Evolutionary conservation across 2,888 invertebrate genomes (phyloP), one percentile per base, ranked within the genome.

Genomic region (Cephus nigrinus): DNA sequence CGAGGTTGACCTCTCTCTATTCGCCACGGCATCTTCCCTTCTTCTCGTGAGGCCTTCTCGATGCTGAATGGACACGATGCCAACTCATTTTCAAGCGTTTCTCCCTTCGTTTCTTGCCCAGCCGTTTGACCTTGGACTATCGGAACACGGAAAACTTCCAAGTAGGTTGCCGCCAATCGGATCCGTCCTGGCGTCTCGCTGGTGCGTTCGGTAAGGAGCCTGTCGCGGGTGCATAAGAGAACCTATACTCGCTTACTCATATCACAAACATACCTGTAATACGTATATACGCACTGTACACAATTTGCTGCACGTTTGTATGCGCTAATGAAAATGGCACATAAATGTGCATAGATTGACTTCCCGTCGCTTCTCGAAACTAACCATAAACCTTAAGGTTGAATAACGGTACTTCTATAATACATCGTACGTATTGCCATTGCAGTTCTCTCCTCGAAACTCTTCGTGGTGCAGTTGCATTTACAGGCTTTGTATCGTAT

Each of bases 341-440:
- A 4, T 31, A 69, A 31, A 69, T 31, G 69, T 12, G 33, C 31
- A 71, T 33, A 32, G 12, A 71, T 30, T 31, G 71, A 71, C 23
- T 23, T 71, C 71, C 31, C 71, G 71, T 9, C 12, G 30, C 71
- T 71, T 71, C 79, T 81, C 75, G 81, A 83, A 82, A 81, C 79
- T 80, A 78, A 86, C 84, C 83, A 88, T 85, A 88, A 88, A 87
- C 86, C 87, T 86, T 88, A 87, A 89, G 88, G 87, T 87, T 88
- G 87, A 87, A 83, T 88, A 89, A 89, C 89, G 87, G 89, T 87
- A 83, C 83, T 83, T 83, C 80, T 81, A 80, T 79, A 12, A 80
- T 82, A 82, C 80, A 80, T 82, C 36, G 73, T 68, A 69, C 71
- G 75, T 75, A 74, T 75, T 72, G 74, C 33, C 30, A 68, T 77